phyloP scores from a whole-genome alignment of 2,888 invertebrate genomes.

The Limnephilus marmoratus region DNA sequence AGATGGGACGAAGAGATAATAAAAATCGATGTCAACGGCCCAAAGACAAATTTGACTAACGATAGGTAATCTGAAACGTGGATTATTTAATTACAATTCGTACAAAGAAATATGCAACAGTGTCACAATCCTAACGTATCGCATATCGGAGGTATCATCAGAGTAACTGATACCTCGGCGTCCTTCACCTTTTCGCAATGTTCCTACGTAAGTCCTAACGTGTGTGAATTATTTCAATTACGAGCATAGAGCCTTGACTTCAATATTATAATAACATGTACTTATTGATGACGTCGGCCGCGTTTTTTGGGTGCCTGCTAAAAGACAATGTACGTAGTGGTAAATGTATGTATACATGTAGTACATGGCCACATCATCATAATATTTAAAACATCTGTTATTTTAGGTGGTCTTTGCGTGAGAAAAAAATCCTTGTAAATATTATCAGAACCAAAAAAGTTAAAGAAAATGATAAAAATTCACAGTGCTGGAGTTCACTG shows the following conservation, averaged over 20 bases:
- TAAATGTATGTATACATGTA: neutral
- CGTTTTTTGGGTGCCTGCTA: neutral
- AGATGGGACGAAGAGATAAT: conserved; percentile 27
- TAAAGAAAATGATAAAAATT: neutral
- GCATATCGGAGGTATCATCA: neutral
- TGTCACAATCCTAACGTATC: conserved; percentile 5
- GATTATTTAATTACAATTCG: neutral
- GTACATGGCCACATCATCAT: neutral
- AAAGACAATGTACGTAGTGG: neutral
- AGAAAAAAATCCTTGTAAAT: neutral
- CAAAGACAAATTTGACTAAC: conserved; percentile 28
- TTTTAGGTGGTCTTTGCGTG: neutral
- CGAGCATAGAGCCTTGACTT: neutral
- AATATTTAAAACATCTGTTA: neutral
- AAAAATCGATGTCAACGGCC: neutral
- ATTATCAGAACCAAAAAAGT: neutral
- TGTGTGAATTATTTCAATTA: conserved; percentile 2
- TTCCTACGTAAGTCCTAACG: conserved; percentile 2
- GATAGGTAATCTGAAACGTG: neutral
- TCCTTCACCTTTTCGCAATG: conserved; percentile 41
- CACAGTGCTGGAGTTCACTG: no score
- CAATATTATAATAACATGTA: neutral
- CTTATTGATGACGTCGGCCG: neutral
- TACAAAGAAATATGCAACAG: neutral
- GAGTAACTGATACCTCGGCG: conserved; percentile 4